phyloP scores from a whole-genome alignment of 1,140 invertebrate species.

The Maconellicoccus hirsutus region DNA sequence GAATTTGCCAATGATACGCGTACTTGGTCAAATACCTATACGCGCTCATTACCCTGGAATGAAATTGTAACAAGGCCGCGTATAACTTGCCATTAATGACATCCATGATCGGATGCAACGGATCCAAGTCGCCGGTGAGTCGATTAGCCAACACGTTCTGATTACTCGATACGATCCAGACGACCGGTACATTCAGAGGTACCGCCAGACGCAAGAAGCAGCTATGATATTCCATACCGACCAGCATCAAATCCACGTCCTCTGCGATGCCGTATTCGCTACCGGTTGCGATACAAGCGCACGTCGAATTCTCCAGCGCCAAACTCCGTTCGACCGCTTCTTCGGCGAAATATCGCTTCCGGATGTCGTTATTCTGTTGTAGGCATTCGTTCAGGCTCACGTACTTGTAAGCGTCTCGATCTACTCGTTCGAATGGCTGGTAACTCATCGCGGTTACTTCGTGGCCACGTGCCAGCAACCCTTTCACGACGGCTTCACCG shows the following conservation, averaged over 20 bases:
- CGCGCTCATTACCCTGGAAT: neutral
- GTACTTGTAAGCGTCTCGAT: neutral
- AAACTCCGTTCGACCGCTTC: neutral
- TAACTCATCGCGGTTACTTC: neutral
- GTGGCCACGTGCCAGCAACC: neutral
- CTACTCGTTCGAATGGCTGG: neutral
- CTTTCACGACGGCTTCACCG: neutral
- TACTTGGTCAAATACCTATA: neutral
- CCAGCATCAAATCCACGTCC: neutral
- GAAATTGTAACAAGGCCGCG: neutral
- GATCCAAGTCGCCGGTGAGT: neutral
- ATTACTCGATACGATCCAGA: neutral
- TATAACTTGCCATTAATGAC: neutral
- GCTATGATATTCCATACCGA: neutral
- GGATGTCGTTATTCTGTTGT: neutral
- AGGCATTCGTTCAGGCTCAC: neutral
- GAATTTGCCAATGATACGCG: neutral
- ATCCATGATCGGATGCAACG: neutral
- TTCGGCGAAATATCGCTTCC: neutral
- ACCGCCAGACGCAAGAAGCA: neutral
- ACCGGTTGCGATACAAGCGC: neutral
- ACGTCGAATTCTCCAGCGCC: neutral
- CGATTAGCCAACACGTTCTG: neutral
- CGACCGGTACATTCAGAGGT: neutral
- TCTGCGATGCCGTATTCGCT: neutral